A percentile compares a stretch with the other conserved stretches of the same genome.
Evolutionary conservation across 2,797 vertebrate species (phyloP).

Genomic region (Lerista edwardsae): DNA sequence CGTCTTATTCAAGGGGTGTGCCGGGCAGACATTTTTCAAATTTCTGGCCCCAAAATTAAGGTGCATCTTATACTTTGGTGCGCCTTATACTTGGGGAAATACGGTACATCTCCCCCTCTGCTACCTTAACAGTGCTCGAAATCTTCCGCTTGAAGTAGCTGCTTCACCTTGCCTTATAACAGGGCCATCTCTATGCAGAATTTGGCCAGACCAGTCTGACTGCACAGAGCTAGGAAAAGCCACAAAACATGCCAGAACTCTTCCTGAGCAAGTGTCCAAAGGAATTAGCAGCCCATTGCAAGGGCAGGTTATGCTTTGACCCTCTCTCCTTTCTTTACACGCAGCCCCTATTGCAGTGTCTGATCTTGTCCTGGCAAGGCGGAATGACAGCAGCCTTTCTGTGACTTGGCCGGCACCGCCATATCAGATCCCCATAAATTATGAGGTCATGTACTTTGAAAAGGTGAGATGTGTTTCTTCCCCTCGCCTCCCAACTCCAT

Average conservation of each 20-base stretch:
- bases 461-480: conserved; percentile 55
- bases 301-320: conserved; percentile 16
- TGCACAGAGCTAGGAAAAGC: not conserved
- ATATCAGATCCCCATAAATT: conserved; percentile 64
- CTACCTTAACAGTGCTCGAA: not conserved
- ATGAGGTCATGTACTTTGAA: conserved; percentile 74
- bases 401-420: conserved; percentile 69
- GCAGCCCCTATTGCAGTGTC: conserved; percentile 69
- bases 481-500: not conserved
- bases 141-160: not conserved
- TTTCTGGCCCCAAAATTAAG: too few relatives aligned
- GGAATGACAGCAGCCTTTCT: conserved; percentile 72
- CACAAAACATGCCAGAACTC: not conserved
- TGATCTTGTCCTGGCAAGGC: conserved; percentile 66
- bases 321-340: conserved; percentile 12
- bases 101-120: too few relatives aligned
- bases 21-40: too few relatives aligned
- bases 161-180: not conserved
- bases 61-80: too few relatives aligned
- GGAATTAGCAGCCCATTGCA: not conserved
- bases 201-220: not conserved
- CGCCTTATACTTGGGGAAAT: too few relatives aligned
- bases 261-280: not conserved
- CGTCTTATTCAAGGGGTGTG: too few relatives aligned
- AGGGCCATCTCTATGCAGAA: too few relatives aligned